These are phyloP conservation scores for Hemaris fuciformis DNA, from an alignment of 2,888 invertebrate species.

Conservation along the genomic window DNA sequence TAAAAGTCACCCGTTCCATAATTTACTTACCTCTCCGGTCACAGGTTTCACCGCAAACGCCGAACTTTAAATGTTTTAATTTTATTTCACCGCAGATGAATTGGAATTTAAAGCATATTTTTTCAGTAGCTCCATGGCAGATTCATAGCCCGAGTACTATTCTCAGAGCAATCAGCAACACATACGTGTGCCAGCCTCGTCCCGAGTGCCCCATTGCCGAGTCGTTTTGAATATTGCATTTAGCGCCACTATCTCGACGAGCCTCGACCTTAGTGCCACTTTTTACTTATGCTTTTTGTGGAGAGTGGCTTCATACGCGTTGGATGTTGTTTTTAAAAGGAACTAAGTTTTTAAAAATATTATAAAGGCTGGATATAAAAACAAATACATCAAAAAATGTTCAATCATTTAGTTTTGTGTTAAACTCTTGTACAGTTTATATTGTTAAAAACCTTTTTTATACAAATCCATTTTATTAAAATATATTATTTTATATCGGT, in stretches of 20 bases:
- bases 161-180: conserved; percentile 69
- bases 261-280: conserved; percentile 24
- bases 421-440: too few species aligned
- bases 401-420: too few species aligned
- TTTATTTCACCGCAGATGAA: conserved; percentile 22
- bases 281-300: conserved; percentile 27
- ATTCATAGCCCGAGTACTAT: conserved; percentile 59
- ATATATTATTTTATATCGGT: too few species aligned
- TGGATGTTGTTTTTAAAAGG: too few species aligned
- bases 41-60: not conserved
- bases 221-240: conserved; percentile 76
- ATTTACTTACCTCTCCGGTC: not conserved
- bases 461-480: too few species aligned
- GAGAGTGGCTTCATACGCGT: conserved; percentile 25
- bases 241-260: conserved; percentile 49
- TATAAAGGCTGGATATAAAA: too few species aligned
- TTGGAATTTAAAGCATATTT: conserved; percentile 3
- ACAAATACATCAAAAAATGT: too few species aligned
- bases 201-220: conserved; percentile 60
- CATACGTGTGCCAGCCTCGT: conserved; percentile 57
- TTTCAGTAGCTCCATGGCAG: conserved; percentile 29
- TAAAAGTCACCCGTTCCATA: not conserved
- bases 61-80: not conserved
- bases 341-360: too few species aligned
- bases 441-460: too few species aligned